Conservation (phyloP, 2,113 vertebrate species). For the Halcyon malimbica region DNA sequence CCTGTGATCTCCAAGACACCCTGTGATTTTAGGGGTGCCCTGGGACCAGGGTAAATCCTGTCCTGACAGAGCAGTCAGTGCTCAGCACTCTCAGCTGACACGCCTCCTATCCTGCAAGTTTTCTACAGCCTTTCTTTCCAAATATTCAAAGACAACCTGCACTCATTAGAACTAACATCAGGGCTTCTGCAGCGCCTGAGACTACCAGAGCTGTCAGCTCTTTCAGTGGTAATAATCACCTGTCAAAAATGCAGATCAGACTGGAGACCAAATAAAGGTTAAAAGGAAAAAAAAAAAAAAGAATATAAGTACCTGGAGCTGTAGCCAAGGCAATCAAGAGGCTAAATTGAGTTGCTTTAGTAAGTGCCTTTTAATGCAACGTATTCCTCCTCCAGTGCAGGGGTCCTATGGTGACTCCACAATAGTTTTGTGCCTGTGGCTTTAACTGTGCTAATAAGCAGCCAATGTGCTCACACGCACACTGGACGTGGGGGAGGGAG, state of each 20-base stretch:
- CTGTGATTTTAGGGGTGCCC: neutral
- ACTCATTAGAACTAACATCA: neutral
- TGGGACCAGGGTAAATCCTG: neutral
- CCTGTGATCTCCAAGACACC: neutral
- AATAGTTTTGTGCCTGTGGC: neutral
- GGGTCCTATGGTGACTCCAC: neutral
- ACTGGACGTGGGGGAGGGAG: neutral
- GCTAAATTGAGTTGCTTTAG: neutral
- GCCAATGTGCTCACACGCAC: neutral
- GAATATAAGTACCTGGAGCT: neutral
- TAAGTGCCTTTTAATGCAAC: neutral
- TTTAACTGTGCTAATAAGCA: slow-evolving; percentile 34
- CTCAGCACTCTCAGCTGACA: rapidly evolving
- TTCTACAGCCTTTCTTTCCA: neutral
- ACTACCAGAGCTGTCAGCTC: neutral
- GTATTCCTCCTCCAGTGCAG: neutral
- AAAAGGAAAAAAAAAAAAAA: slow-evolving; percentile 2
- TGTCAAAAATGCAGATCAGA: slow-evolving; percentile 35
- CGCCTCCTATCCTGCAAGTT: rapidly evolving
- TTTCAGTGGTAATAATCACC: neutral
- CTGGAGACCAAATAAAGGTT: neutral
- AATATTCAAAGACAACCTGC: neutral
- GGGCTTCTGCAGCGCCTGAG: neutral
- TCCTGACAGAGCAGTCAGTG: neutral
- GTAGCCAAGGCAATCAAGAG: slow-evolving; percentile 4